Evolutionary conservation across 2,113 vertebrate species (phyloP).

Genomic region (Sylvia atricapilla): DNA sequence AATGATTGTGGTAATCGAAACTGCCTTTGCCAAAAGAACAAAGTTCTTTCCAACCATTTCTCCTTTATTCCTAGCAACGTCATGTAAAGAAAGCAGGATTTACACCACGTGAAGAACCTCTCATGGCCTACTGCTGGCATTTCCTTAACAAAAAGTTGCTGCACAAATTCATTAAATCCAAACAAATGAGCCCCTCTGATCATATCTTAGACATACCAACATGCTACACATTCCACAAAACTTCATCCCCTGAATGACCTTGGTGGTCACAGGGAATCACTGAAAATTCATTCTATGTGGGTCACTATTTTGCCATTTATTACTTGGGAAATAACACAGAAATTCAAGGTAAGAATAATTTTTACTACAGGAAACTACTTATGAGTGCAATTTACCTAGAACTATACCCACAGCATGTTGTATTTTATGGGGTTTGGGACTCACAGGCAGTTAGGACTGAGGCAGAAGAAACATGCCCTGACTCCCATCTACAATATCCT

Average conservation of each 20-base stretch:
- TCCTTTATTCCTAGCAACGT: neutral
- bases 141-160: neutral
- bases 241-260: neutral
- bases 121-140: neutral
- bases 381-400: neutral
- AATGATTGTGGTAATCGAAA: neutral
- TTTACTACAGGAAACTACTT: neutral
- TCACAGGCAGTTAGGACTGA: neutral
- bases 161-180: neutral
- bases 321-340: neutral
- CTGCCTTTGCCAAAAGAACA: neutral
- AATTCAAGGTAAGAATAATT: neutral
- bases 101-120: neutral
- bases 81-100: neutral
- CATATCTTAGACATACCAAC: neutral
- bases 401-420: neutral
- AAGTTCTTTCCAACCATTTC: neutral
- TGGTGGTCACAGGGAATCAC: neutral
- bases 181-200: neutral
- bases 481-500: neutral
- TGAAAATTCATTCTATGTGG: neutral
- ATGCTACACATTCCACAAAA: neutral
- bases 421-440: neutral
- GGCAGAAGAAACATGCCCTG: neutral
- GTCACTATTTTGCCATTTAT: neutral